These are phyloP conservation scores for Luperina testacea DNA, from an alignment of 2,888 invertebrate species.

Conservation along the genomic window DNA sequence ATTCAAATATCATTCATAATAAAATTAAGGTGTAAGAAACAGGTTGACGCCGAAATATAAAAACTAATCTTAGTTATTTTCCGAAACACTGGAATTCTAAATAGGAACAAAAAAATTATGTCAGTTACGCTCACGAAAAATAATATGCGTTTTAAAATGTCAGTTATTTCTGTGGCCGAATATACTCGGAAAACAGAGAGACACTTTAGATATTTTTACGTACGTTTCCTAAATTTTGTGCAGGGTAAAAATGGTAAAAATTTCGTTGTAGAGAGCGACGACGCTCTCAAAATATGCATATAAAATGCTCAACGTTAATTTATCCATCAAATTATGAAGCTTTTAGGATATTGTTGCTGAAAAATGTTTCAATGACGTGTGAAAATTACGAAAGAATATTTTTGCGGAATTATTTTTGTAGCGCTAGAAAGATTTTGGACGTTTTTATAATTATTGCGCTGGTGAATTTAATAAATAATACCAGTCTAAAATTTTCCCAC, in stretches of 20 bases:
- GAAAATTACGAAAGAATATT: constrained; percentile 49
- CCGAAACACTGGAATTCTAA: constrained; percentile 15
- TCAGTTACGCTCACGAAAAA: constrained; percentile 18
- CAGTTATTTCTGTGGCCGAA: constrained; percentile 38
- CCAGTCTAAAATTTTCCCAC: too few species aligned
- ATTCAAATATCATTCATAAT: neutral
- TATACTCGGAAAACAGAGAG: constrained; percentile 24
- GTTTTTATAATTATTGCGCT: constrained; percentile 3
- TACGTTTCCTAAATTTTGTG: constrained; percentile 42
- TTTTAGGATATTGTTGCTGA: constrained; percentile 55
- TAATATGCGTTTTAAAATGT: constrained; percentile 25
- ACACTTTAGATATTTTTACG: constrained; percentile 46
- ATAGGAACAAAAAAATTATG: constrained; percentile 26
- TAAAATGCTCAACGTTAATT: constrained; percentile 58
- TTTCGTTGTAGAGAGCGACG: constrained; percentile 31
- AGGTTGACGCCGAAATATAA: neutral
- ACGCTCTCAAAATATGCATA: constrained; percentile 62
- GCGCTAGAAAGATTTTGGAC: constrained; percentile 19
- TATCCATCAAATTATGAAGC: constrained; percentile 63
- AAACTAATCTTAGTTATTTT: constrained; percentile 13
- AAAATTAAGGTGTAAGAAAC: neutral
- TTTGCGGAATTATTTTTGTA: constrained; percentile 39
- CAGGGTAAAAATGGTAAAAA: constrained; percentile 47
- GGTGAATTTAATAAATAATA: neutral
- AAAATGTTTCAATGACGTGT: constrained; percentile 41